Evolutionary conservation across 2,888 invertebrate species (phyloP), one percentile per base, ranked within the genome.

Genomic region (Myopa tessellatipennis): DNA sequence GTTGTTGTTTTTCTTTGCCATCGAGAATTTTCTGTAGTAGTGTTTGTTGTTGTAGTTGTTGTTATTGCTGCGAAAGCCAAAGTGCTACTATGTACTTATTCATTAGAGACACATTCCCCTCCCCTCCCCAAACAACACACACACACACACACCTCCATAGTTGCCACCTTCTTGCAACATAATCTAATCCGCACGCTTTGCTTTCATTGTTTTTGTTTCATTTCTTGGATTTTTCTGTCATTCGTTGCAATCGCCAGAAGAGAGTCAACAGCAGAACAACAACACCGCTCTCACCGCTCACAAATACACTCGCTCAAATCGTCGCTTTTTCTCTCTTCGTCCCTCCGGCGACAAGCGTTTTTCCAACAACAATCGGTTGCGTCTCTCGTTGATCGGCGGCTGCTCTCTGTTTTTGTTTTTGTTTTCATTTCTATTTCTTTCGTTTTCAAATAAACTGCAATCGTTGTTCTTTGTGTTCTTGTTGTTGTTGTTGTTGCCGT

Each of bases 61-160:
- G 63, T 50, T 65, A 5, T 36, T 69, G 73, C 70, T 74, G 74
- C 5, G 2, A 79, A 74, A 40, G 26, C 5, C n/a, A 79, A 74
- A 40, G 26, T 70, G 77, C 75, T 65, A 12, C 18, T 40, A 73
- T 58, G 26, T 26, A 26, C 26, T 67, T 67, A 58, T 74, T 55
- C 67, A 74, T 74, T 74, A 68, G 74, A 67, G 16, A 58, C 52
- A 26, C n/a, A 72, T 40, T n/a, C 69, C 68, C 52, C n/a, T 38
- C 18, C 70, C 60, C 40, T 58, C 79, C 71, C 34, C 14, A 70
- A 63, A 58, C 76, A 73, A 76, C 68, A 68, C 75, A 80, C 12
- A 61, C 70, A 50, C 55, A 38, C 70, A 67, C 67, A 68, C 74
- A 84, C 26, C 61, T 7, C 69, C 45, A 34, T 68, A n/a, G 38